Evolutionary conservation across 2,797 vertebrate species (phyloP).

Genomic region (Tokudaia muenninki): DNA sequence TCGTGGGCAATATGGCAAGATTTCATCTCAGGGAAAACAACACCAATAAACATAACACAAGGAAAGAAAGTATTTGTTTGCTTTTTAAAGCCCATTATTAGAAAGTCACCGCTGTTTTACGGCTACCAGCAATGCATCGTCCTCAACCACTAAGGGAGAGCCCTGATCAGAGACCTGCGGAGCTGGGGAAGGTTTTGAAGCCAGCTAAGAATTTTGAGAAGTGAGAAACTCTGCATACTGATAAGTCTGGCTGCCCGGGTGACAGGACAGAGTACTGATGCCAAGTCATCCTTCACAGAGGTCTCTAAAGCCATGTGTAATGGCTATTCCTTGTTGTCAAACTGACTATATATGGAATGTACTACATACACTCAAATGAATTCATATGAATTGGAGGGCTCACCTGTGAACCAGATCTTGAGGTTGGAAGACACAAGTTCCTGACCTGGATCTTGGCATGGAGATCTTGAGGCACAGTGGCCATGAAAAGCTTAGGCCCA

Average conservation of each 20-base stretch:
- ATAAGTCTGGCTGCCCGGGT: not conserved
- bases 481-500: not conserved
- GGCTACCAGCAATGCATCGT: no score
- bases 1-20: not conserved
- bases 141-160: not conserved
- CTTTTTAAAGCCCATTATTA: not conserved
- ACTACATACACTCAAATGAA: not conserved
- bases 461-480: not conserved
- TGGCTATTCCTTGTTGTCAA: not conserved
- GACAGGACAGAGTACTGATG: not conserved
- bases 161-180: not conserved
- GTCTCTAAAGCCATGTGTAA: not conserved
- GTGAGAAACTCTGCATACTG: not conserved
- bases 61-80: not conserved
- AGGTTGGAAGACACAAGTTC: not conserved
- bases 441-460: not conserved
- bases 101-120: not conserved
- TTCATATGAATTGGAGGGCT: not conserved
- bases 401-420: not conserved
- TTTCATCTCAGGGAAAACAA: not conserved
- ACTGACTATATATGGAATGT: not conserved
- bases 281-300: accelerated
- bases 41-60: not conserved
- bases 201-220: not conserved
- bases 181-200: not conserved